phyloP scores from a whole-genome alignment of 2,888 invertebrate genomes.

The Oligia latruncula region DNA sequence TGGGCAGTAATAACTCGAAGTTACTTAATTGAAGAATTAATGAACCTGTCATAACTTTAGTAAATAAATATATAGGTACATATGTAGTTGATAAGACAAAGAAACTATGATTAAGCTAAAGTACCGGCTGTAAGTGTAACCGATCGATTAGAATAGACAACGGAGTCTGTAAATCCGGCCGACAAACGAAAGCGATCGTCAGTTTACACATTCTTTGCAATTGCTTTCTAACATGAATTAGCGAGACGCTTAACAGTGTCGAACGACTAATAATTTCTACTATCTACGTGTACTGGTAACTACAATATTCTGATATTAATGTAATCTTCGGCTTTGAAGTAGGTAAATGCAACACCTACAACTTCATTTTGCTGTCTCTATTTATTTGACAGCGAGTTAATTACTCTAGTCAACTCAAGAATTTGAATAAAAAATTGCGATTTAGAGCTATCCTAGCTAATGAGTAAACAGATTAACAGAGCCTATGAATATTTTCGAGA shows the following conservation, averaged over 20 bases:
- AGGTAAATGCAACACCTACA: neutral
- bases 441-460: neutral
- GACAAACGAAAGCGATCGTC: constrained; percentile 79
- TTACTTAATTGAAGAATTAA: neutral
- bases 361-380: neutral
- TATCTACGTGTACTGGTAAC: neutral
- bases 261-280: constrained; percentile 37
- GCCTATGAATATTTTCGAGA: neutral
- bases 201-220: constrained; percentile 83
- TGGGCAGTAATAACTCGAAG: neutral
- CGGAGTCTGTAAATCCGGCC: constrained; percentile 67
- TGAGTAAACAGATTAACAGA: neutral
- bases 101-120: constrained; percentile 13
- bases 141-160: constrained; percentile 68
- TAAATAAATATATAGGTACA: neutral
- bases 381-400: neutral
- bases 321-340: neutral
- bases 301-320: constrained; percentile 2
- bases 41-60: neutral
- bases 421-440: neutral
- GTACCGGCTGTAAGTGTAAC: constrained; percentile 46
- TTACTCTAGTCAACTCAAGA: neutral
- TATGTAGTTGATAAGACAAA: neutral
- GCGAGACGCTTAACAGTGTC: constrained; percentile 70
- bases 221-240: constrained; percentile 83